Percentiles rank a stretch among this genome's conserved stretches.
phyloP scores from a whole-genome alignment of 2,888 invertebrate genomes.

The Dolomedes plantarius region DNA sequence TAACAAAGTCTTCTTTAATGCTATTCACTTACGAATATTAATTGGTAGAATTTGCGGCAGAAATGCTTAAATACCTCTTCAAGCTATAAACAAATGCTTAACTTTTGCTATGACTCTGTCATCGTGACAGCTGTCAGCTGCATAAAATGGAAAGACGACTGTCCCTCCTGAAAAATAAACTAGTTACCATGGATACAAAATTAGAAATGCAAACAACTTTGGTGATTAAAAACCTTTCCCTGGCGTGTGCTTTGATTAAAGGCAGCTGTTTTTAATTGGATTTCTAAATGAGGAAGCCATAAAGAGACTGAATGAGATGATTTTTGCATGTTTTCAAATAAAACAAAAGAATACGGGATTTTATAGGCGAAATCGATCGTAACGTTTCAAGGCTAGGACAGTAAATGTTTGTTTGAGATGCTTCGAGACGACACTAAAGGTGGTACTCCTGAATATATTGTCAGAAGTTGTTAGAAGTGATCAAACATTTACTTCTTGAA shows the following conservation, averaged over 20 bases:
- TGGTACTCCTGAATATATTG: too few relatives aligned
- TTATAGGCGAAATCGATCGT: not conserved
- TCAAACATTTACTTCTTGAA: too few relatives aligned
- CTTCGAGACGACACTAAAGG: too few relatives aligned
- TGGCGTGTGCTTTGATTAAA: not conserved
- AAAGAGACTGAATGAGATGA: not conserved
- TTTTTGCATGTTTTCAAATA: not conserved
- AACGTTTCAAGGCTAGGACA: not conserved
- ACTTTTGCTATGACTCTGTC: not conserved
- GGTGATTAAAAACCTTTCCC: slow-evolving; percentile 24
- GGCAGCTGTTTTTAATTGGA: slow-evolving; percentile 33
- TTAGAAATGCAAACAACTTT: slow-evolving; percentile 25
- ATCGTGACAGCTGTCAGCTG: not conserved
- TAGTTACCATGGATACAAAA: slow-evolving; percentile 33
- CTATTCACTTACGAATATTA: not conserved
- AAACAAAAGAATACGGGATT: not conserved
- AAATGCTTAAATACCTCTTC: not conserved
- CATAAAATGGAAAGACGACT: not conserved
- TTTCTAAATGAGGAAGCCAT: not conserved
- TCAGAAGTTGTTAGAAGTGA: too few relatives aligned
- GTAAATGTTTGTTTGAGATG: too few relatives aligned
- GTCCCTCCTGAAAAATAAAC: slow-evolving; percentile 14
- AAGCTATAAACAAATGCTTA: not conserved
- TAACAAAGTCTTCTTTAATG: not conserved
- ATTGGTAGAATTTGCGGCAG: not conserved